Evolutionary conservation across 2,888 invertebrate genomes (phyloP).

Genomic region (Leucophenga maculata): DNA sequence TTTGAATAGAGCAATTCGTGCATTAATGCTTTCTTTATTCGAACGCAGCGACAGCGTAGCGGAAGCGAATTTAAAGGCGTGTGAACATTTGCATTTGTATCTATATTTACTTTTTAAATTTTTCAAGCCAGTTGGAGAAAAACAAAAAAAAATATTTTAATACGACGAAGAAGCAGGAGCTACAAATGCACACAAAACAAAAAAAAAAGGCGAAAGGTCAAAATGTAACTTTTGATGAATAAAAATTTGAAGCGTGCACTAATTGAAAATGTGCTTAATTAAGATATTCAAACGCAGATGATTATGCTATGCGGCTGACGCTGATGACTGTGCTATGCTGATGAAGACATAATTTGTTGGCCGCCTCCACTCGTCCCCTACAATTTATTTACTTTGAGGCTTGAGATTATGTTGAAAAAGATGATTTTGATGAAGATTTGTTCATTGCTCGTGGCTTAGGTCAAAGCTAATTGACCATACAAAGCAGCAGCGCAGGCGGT

Average conservation of each 20-base stretch:
- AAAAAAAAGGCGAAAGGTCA: slow-evolving; percentile 1
- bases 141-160: too few relatives aligned
- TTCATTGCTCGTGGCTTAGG: too few relatives aligned
- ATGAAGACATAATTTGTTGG: too few relatives aligned
- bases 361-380: too few relatives aligned
- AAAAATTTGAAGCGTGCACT: background rate
- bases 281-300: background rate
- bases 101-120: background rate
- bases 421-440: too few relatives aligned
- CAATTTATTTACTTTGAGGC: background rate
- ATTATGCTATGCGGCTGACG: background rate
- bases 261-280: slow-evolving; percentile 12
- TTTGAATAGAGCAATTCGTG: too few relatives aligned
- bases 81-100: slow-evolving; percentile 7
- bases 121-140: too few relatives aligned
- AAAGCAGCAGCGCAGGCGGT: too few relatives aligned
- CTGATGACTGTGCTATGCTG: background rate
- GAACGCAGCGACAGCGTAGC: background rate
- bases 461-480: too few relatives aligned
- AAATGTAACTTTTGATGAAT: background rate
- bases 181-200: background rate
- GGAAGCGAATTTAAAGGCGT: background rate
- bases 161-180: too few relatives aligned
- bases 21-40: background rate
- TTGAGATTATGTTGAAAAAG: background rate